Evolutionary conservation across 2,113 vertebrate genomes (phyloP).

Genomic region (Oryzias celebensis): DNA sequence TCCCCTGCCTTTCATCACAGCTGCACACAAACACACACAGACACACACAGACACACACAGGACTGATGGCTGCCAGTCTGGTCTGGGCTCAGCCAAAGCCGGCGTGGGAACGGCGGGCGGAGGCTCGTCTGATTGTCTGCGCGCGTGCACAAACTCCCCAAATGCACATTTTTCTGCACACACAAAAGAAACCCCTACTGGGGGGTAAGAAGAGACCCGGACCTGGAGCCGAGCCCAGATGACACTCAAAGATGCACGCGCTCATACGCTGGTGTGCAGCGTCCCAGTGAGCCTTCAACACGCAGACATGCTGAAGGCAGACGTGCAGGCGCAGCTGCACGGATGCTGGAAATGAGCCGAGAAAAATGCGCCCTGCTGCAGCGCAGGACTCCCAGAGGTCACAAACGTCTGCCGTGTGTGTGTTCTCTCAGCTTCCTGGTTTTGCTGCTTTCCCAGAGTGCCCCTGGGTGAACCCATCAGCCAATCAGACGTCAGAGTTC

Average conservation of each 20-base stretch:
- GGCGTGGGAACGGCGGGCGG: slow-evolving; percentile 58
- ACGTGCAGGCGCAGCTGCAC: too few relatives aligned
- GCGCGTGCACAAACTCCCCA: slow-evolving; percentile 37
- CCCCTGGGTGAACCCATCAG: slow-evolving; percentile 20
- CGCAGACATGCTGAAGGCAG: too few relatives aligned
- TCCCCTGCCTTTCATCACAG: slow-evolving; percentile 90
- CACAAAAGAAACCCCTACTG: slow-evolving; percentile 68
- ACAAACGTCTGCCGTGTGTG: too few relatives aligned
- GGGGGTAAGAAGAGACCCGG: slow-evolving; percentile 69
- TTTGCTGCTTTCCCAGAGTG: slow-evolving; percentile 47
- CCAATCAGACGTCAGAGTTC: slow-evolving; percentile 32
- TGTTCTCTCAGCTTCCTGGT: slow-evolving; percentile 59
- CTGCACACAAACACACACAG: slow-evolving; percentile 47
- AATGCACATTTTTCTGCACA: slow-evolving; percentile 40
- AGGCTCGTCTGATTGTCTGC: slow-evolving; percentile 36
- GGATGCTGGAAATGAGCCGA: slow-evolving; percentile 12
- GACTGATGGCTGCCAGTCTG: slow-evolving; percentile 87
- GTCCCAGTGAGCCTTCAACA: slow-evolving; percentile 4
- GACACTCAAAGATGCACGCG: slow-evolving; percentile 72
- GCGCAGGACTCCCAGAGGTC: slow-evolving; percentile 23
- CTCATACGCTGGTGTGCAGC: slow-evolving; percentile 17
- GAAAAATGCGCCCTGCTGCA: slow-evolving; percentile 46
- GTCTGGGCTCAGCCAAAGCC: slow-evolving; percentile 66
- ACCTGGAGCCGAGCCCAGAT: slow-evolving; percentile 78
- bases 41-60: slow-evolving; percentile 58